Base-by-base conservation (phyloP, 2,113 vertebrate species). In the Aphelocoma coerulescens region DNA sequence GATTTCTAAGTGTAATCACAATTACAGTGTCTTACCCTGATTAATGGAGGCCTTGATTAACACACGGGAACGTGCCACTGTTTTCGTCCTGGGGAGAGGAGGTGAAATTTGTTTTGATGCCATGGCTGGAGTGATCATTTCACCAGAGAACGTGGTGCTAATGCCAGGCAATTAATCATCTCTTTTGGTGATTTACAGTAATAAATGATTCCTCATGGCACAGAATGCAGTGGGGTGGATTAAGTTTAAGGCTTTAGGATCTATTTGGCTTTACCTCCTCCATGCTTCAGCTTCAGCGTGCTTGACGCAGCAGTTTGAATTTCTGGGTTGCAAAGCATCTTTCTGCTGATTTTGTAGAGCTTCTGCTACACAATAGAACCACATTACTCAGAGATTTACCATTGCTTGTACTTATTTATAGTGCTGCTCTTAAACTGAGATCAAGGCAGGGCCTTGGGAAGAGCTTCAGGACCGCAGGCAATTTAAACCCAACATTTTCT, bases 1-100 rank as follows among this genome's bases (percentile, higher is more conserved):
- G 97, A 98, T 98, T 98, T 91, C 93, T 92, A 96, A 96, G 91
- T 97, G 95, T 91, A 97, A 97, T 97, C 96, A 96, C 96, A 97
- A 98, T 98, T 98, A 98, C 39, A 75, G 89, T 37, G 65, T 33
- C 84, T 96, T 91, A 94, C 41, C 73, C 92, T 97, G 97, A 97
- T 97, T 98, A 98, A 97, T 78, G 79, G 74, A 89, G 94, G 66
- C 80, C 69, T 89, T 97, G 97, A 98, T 98, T 97, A 98, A 94
- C 95, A 83, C 92, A 17, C 84, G 89, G 93, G 73, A 96, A 94
- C 82, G 81, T 82, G 73, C 71, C 76, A 72, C 77, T 94, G 69
- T 92, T 92, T 95, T 84, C 94, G 48, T 72, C 94, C 89, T 39
- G 57, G 62, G 55, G 48, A 92, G 76, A 90, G 85, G 88, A 94